Conservation (phyloP, 2,797 vertebrate genomes). For the Megaceryle alcyon region DNA sequence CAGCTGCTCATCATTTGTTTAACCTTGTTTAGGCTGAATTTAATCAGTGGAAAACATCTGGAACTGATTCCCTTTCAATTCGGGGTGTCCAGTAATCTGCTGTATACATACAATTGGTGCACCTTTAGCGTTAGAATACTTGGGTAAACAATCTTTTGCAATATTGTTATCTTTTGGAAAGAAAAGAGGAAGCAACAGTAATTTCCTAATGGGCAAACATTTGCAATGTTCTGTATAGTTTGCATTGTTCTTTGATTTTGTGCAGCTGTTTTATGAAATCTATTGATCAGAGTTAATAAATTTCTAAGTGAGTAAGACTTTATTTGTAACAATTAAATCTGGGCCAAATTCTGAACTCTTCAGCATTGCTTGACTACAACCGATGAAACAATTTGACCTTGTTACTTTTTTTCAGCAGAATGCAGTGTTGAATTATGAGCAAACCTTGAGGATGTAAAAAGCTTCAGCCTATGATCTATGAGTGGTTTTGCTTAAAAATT, state of each 20-base stretch:
- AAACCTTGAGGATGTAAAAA: not conserved
- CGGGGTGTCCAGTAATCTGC: constrained; percentile 21
- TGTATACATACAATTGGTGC: not conserved
- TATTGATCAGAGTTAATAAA: constrained; percentile 48
- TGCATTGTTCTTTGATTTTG: not conserved
- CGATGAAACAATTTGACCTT: not conserved
- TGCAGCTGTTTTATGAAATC: constrained; percentile 40
- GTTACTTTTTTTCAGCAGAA: not conserved
- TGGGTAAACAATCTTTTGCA: constrained; percentile 15
- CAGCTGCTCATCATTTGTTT: constrained; percentile 56
- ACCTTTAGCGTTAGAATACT: constrained; percentile 1
- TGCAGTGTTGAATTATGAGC: not conserved
- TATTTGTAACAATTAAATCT: not conserved
- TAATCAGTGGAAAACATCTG: constrained; percentile 53
- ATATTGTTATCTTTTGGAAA: constrained; percentile 38
- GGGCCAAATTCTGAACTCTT: not conserved
- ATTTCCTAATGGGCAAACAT: constrained; percentile 48
- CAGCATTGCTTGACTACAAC: not conserved
- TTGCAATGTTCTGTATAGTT: constrained; percentile 12
- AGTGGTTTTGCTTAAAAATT: not conserved
- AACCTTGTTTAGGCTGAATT: constrained; percentile 34
- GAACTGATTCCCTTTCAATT: constrained; percentile 38
- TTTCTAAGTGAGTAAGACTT: constrained; percentile 1
- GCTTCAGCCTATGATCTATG: not conserved
- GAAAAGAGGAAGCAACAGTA: constrained; percentile 23